Percentiles rank a stretch among this genome's conserved stretches.
These are phyloP conservation scores for Zaprionus capensis DNA, from an alignment of 1,140 invertebrate species.

Conservation along the genomic window DNA sequence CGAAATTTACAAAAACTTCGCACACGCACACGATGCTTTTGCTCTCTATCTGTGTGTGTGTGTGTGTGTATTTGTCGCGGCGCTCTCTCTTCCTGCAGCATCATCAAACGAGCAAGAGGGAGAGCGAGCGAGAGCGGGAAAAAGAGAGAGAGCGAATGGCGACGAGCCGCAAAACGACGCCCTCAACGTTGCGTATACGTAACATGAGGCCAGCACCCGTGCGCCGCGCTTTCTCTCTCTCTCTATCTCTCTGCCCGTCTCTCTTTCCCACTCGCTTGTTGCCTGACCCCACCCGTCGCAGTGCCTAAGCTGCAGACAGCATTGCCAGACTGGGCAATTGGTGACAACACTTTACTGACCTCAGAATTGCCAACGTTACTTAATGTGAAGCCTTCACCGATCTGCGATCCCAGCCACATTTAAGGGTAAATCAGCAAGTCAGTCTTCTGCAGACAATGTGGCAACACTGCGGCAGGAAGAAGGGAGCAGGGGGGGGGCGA, in stretches of 20 bases:
- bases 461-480: slow-evolving; percentile 6
- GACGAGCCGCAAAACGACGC: slow-evolving; percentile 61
- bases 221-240: slow-evolving; percentile 17
- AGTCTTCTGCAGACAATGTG: background rate
- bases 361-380: background rate
- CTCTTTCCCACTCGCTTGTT: slow-evolving; percentile 12
- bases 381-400: background rate
- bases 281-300: slow-evolving; percentile 12
- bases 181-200: slow-evolving; percentile 65
- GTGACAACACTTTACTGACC: background rate
- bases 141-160: slow-evolving; percentile 20
- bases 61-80: slow-evolving; percentile 19
- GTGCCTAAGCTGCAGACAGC: slow-evolving; percentile 14
- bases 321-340: slow-evolving; percentile 40
- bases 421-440: background rate
- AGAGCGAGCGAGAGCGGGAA: background rate
- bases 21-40: slow-evolving; percentile 17
- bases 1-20: slow-evolving; percentile 64
- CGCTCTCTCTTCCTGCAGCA: slow-evolving; percentile 1
- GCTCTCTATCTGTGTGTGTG: background rate
- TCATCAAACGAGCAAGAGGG: slow-evolving; percentile 57
- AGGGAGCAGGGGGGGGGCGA: background rate
- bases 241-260: slow-evolving; percentile 7
- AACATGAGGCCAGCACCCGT: slow-evolving; percentile 38
- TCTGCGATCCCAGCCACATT: background rate